Conservation (phyloP, 2,113 vertebrate genomes). For the Raja brachyura region DNA sequence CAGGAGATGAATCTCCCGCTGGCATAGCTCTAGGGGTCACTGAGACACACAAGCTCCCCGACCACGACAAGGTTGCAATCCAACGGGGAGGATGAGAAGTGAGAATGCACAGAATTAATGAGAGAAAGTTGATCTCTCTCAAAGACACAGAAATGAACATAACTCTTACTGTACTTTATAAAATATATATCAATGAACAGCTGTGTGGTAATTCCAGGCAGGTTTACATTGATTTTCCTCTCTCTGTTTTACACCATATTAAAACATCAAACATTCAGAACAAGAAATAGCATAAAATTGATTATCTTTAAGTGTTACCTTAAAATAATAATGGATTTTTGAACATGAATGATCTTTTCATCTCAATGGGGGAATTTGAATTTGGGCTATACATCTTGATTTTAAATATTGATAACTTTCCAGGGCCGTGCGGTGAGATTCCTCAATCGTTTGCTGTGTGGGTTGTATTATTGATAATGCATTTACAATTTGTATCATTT, state of each 20-base stretch:
- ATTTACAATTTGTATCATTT: not conserved
- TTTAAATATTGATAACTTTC: conserved; percentile 28
- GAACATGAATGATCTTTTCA: conserved; percentile 7
- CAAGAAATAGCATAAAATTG: conserved; percentile 14
- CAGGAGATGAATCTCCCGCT: too few species aligned
- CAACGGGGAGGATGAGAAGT: too few species aligned
- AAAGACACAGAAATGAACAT: not conserved
- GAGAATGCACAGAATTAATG: conserved; percentile 8
- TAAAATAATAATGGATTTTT: conserved; percentile 31
- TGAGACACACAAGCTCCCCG: too few species aligned
- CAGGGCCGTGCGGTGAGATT: not conserved
- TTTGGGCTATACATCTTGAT: conserved; percentile 13
- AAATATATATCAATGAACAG: not conserved
- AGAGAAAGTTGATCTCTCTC: not conserved
- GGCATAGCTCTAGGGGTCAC: too few species aligned
- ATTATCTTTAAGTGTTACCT: conserved; percentile 24
- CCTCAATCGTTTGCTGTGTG: not conserved
- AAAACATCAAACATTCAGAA: not conserved
- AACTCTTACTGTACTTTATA: not conserved
- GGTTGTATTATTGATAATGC: conserved; percentile 3
- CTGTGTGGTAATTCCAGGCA: not conserved
- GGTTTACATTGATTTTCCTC: not conserved
- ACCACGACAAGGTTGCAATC: too few species aligned
- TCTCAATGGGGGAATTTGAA: not conserved
- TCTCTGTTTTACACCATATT: not conserved